Conservation (phyloP, 2,113 vertebrate genomes). For the Fregetta grallaria region DNA sequence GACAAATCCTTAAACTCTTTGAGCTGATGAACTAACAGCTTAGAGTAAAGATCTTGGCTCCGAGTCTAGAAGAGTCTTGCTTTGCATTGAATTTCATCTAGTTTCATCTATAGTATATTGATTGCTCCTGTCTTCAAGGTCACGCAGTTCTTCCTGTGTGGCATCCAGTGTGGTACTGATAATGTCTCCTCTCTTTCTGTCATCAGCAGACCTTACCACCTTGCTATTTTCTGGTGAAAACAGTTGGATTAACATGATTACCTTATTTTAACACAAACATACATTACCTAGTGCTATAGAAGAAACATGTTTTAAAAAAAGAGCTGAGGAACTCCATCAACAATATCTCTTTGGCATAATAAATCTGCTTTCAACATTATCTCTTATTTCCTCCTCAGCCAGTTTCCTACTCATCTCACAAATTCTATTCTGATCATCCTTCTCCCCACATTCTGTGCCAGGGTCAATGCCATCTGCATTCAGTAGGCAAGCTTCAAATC, state of each 20-base stretch:
- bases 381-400: background rate
- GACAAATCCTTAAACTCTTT: background rate
- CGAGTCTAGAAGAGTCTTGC: background rate
- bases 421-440: background rate
- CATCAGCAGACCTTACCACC: background rate
- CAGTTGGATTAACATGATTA: background rate
- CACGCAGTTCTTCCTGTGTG: background rate
- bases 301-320: background rate
- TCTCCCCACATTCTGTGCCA: background rate
- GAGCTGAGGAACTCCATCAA: background rate
- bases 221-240: background rate
- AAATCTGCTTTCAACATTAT: background rate
- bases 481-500: background rate
- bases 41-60: background rate
- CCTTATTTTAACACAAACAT: background rate
- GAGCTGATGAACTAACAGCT: background rate
- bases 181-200: background rate
- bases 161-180: background rate
- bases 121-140: background rate
- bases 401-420: background rate
- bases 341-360: background rate
- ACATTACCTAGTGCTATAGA: background rate
- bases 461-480: background rate
- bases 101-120: background rate
- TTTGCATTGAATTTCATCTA: background rate